Conservation (phyloP, 2,113 vertebrate species). For the Actenoides lindsayi region DNA sequence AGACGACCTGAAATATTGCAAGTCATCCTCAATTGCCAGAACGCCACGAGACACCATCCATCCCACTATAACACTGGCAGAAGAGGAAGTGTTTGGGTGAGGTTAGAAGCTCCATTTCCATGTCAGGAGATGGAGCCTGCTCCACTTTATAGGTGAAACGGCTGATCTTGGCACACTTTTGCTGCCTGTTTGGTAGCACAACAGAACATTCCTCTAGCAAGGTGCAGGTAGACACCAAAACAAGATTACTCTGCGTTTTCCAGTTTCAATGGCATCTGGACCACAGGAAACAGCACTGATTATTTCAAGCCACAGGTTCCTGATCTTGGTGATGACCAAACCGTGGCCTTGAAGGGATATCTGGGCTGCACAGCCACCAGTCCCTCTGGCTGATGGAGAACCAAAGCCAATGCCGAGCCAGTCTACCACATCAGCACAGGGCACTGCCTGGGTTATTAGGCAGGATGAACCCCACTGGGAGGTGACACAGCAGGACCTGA, state of each 20-base stretch:
- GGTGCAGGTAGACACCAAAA: slow-evolving; percentile 7
- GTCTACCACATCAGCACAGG: neutral
- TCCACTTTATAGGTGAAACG: neutral
- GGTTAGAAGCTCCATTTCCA: neutral
- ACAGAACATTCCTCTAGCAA: slow-evolving; percentile 16
- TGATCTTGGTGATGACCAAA: rapidly evolving
- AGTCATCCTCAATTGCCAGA: neutral
- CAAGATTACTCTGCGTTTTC: neutral
- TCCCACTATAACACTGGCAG: neutral
- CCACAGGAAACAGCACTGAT: neutral
- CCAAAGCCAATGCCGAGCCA: neutral
- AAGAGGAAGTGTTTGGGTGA: neutral
- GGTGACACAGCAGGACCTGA: neutral
- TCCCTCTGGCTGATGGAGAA: neutral
- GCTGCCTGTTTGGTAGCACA: rapidly evolving
- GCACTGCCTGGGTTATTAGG: neutral
- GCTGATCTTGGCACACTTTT: neutral
- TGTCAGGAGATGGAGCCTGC: neutral
- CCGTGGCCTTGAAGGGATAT: neutral
- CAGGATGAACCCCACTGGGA: neutral
- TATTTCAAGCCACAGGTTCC: neutral
- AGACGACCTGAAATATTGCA: neutral
- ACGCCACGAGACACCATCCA: neutral
- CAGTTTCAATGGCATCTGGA: neutral
- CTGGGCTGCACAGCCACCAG: neutral